Evolutionary conservation across 2,888 invertebrate species (phyloP), one percentile per base, ranked within the genome.

Genomic region (Agrochola lychnidis): DNA sequence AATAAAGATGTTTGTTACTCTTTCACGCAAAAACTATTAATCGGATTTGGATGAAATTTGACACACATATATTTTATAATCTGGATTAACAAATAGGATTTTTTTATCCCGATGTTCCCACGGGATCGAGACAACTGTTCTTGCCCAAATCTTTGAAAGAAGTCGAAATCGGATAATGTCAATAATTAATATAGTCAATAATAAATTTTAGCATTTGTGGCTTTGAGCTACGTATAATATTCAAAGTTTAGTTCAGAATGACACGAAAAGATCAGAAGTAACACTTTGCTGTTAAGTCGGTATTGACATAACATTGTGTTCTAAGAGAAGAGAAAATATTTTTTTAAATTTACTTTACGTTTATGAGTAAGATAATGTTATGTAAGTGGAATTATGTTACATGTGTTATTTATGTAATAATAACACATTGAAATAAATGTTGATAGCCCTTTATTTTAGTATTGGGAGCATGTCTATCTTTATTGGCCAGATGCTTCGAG

Each of bases 281-380:
- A 59, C 80, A 76, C 53, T 59, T 69, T 16, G 45, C 53, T 51
- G 67, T 67, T 59, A 73, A 76, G 22, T 66, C 40, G 36, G 59
- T 85, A 83, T 85, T 87, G 83, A 84, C 87, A 85, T 84, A 85
- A 86, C 82, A 81, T 78, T 73, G 78, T 87, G 81, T 89, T 88
- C 70, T 68, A 75, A 80, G 66, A 81, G 88, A 91, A 91, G 90
- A 88, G 90, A 91, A 91, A 91, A 88, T 85, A 51, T 64, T 64
- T 81, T 85, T 57, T 53, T 6, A 25, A 63, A 77, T 72, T 79
- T 81, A 76, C 83, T 78, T 71, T 73, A 80, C 79, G 78, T 79
- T 75, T 53, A 76, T 59, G 76, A 83, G 78, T 70, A 75, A 83
- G 63, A 78, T 83, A 83, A 84, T 68, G 81, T 92, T 89, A 90